These are phyloP conservation scores for Drosophila erecta DNA, from an alignment of 1,140 invertebrate genomes.

Conservation along the genomic window DNA sequence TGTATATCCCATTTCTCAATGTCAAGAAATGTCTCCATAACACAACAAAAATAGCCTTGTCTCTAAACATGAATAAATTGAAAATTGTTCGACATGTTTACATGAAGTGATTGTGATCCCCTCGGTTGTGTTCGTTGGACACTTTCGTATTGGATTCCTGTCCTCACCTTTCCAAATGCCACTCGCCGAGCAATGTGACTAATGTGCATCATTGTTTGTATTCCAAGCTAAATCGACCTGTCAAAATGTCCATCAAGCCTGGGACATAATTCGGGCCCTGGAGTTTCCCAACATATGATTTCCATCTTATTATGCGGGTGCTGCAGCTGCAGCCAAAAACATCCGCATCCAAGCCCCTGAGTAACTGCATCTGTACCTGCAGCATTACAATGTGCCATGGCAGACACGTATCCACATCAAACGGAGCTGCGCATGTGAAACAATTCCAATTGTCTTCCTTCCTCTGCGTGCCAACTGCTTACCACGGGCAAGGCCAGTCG, in stretches of 20 bases:
- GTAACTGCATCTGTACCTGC: slow-evolving; percentile 1
- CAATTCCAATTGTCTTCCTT: slow-evolving; percentile 55
- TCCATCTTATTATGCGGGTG: slow-evolving; percentile 45
- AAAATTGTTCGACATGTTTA: slow-evolving; percentile 21
- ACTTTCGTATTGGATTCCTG: slow-evolving; percentile 28
- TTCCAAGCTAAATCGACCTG: slow-evolving; percentile 26
- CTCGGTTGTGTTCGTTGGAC: slow-evolving; percentile 16
- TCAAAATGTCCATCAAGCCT: slow-evolving; percentile 57
- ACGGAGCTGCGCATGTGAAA: slow-evolving; percentile 52
- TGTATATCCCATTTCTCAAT: background rate
- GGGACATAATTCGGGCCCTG: slow-evolving; percentile 18
- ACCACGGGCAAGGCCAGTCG: slow-evolving; percentile 64
- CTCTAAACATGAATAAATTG: slow-evolving; percentile 21
- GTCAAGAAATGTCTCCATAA: background rate
- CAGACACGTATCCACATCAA: slow-evolving; percentile 46
- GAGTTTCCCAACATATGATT: slow-evolving; percentile 26
- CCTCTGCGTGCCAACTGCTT: slow-evolving; percentile 43
- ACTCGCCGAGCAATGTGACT: slow-evolving; percentile 34
- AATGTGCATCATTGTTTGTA: slow-evolving; percentile 55
- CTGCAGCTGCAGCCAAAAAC: slow-evolving; percentile 28
- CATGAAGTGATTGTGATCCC: slow-evolving; percentile 9
- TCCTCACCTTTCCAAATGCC: slow-evolving; percentile 30
- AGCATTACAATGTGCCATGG: slow-evolving; percentile 1
- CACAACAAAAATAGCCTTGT: background rate
- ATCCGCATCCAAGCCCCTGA: slow-evolving; percentile 45